A percentile compares a stretch with the other conserved stretches of the same genome.
Conservation (phyloP, 2,888 invertebrate species). For the Minunthozetes semirufus region DNA sequence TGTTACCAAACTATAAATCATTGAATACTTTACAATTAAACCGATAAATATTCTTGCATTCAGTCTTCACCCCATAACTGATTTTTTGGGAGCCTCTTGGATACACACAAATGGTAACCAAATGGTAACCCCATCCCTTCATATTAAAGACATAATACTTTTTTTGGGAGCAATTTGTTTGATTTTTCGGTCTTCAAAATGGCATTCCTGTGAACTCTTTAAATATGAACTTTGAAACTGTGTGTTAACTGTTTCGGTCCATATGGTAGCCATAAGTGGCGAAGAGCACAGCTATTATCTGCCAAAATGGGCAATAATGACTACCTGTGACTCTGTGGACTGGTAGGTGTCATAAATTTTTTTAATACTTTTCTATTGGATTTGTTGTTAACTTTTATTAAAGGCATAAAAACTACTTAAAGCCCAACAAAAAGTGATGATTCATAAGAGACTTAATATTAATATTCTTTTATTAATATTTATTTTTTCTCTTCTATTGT, state of each 20-base stretch:
- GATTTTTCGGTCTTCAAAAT: constrained; percentile 16
- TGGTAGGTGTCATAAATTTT: constrained; percentile 22
- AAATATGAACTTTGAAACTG: neutral
- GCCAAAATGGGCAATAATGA: neutral
- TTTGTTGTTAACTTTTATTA: constrained; percentile 12
- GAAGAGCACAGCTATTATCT: neutral
- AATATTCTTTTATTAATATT: constrained; percentile 1
- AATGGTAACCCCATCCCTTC: neutral
- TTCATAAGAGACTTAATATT: neutral
- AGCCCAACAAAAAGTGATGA: neutral
- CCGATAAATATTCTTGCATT: neutral
- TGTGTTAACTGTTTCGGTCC: constrained; percentile 7
- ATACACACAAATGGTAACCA: neutral
- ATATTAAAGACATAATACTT: too few species aligned
- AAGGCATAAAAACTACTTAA: neutral
- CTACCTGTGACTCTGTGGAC: neutral
- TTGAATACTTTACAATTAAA: neutral
- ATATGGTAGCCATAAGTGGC: constrained; percentile 11
- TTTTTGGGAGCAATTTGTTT: constrained; percentile 22
- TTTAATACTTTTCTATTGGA: neutral
- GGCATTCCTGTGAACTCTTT: neutral
- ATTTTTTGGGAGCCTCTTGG: neutral
- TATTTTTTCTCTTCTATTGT: neutral
- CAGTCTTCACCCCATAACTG: neutral
- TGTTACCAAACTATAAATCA: neutral